phyloP scores from a whole-genome alignment of 2,113 vertebrate genomes.

The Lates calcarifer region DNA sequence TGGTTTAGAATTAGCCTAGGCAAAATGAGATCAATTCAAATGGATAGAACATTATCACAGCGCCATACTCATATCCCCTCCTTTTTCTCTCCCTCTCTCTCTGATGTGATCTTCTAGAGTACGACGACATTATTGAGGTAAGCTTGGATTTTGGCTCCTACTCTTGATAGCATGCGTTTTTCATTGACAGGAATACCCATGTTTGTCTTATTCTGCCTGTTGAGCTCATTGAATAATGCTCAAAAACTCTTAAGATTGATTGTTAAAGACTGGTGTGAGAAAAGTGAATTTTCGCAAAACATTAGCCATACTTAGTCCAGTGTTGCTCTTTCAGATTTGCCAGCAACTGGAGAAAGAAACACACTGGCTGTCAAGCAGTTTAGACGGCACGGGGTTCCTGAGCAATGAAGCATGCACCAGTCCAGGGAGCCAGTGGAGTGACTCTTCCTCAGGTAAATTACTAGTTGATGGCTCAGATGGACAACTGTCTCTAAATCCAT shows the following conservation, averaged over 20 bases:
- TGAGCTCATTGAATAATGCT: conserved; percentile 25
- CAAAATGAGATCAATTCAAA: neutral
- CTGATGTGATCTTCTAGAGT: conserved; percentile 54
- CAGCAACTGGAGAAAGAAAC: conserved; percentile 77
- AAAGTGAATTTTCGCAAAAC: conserved; percentile 34
- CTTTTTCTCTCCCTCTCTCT: conserved; percentile 18
- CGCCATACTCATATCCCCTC: conserved; percentile 9
- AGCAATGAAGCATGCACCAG: conserved; percentile 80
- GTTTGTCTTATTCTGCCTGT: conserved; percentile 57
- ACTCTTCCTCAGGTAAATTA: conserved; percentile 82
- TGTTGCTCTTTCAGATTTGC: conserved; percentile 81
- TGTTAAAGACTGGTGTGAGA: conserved; percentile 6
- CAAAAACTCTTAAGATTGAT: conserved; percentile 9
- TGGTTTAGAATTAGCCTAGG: neutral
- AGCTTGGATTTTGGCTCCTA: conserved; percentile 41
- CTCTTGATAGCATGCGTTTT: conserved; percentile 47
- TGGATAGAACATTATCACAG: neutral
- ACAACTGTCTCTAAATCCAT: neutral
- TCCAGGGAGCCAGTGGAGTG: conserved; percentile 83
- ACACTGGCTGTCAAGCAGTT: conserved; percentile 43
- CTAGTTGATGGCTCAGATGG: neutral
- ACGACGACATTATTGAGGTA: conserved; percentile 80
- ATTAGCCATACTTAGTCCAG: conserved; percentile 59
- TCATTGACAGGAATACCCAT: conserved; percentile 81
- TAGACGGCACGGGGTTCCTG: conserved; percentile 73